Conservation (phyloP, 2,797 vertebrate species). For the Xyrichtys novacula region DNA sequence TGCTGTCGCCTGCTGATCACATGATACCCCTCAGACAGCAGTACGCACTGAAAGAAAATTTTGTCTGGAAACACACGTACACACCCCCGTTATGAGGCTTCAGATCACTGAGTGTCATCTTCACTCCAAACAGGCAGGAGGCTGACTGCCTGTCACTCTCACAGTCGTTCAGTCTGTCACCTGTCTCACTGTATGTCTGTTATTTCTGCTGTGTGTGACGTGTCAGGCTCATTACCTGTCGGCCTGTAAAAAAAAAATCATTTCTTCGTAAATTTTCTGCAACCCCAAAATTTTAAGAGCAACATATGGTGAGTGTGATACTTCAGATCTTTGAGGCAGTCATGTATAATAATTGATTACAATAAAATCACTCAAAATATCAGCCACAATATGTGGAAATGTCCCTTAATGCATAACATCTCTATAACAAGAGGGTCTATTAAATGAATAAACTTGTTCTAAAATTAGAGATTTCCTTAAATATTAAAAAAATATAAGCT, state of each 20-base stretch:
- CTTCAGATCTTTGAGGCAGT: neutral
- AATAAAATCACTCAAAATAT: too few relatives aligned
- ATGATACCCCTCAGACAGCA: constrained; percentile 19
- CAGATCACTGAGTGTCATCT: constrained; percentile 53
- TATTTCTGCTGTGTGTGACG: constrained; percentile 2
- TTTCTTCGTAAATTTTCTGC: too few relatives aligned
- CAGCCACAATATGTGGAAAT: too few relatives aligned
- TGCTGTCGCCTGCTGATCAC: constrained; percentile 46
- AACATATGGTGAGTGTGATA: too few relatives aligned
- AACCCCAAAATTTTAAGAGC: too few relatives aligned
- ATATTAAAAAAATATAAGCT: too few relatives aligned
- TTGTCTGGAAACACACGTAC: neutral
- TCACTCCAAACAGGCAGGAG: constrained; percentile 34
- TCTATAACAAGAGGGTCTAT: too few relatives aligned
- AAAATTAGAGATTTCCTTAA: too few relatives aligned
- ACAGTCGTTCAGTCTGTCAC: constrained; percentile 38
- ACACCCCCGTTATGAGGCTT: constrained; percentile 35
- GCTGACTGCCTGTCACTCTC: constrained; percentile 42
- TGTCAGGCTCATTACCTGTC: constrained; percentile 11
- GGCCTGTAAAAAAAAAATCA: too few relatives aligned
- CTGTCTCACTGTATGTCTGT: constrained; percentile 31
- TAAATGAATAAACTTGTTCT: too few relatives aligned
- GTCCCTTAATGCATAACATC: too few relatives aligned
- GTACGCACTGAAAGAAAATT: constrained; percentile 23
- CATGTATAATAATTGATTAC: too few relatives aligned